Evolutionary conservation across 2,113 vertebrate species (phyloP).

Genomic region (Macaca mulatta): DNA sequence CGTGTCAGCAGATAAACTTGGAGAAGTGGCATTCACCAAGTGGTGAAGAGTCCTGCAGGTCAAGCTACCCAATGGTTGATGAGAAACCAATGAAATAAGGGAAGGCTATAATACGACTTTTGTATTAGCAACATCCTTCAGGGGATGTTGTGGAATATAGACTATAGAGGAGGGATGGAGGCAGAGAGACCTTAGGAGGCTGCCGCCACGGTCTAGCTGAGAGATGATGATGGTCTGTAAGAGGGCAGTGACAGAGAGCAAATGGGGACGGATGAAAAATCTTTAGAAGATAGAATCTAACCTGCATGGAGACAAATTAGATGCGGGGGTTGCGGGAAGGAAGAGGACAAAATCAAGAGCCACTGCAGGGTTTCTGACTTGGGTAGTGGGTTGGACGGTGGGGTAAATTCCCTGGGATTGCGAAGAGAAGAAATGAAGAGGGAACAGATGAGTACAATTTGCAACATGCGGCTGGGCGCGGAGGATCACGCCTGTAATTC

Average conservation of each 20-base stretch:
- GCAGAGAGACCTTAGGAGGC: background rate
- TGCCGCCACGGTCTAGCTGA: background rate
- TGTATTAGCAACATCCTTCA: background rate
- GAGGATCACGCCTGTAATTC: too few species aligned
- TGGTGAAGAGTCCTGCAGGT: background rate
- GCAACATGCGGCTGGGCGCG: background rate
- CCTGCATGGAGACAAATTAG: background rate
- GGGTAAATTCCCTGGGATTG: background rate
- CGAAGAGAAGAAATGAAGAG: background rate
- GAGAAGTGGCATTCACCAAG: background rate
- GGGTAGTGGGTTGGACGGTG: background rate
- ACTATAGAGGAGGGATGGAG: background rate
- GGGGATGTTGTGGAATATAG: background rate
- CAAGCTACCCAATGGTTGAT: background rate
- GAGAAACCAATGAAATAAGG: background rate
- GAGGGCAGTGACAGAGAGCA: background rate
- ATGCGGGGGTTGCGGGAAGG: accelerated
- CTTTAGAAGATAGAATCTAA: background rate
- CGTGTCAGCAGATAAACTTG: background rate
- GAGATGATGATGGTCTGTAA: background rate
- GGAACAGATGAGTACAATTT: background rate
- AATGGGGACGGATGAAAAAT: background rate
- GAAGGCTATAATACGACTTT: background rate
- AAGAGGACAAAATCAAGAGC: background rate
- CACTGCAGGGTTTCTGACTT: background rate